Evolutionary conservation across 2,113 vertebrate species (phyloP), one percentile per base, ranked within the genome.

Genomic region (Polypterus senegalus): DNA sequence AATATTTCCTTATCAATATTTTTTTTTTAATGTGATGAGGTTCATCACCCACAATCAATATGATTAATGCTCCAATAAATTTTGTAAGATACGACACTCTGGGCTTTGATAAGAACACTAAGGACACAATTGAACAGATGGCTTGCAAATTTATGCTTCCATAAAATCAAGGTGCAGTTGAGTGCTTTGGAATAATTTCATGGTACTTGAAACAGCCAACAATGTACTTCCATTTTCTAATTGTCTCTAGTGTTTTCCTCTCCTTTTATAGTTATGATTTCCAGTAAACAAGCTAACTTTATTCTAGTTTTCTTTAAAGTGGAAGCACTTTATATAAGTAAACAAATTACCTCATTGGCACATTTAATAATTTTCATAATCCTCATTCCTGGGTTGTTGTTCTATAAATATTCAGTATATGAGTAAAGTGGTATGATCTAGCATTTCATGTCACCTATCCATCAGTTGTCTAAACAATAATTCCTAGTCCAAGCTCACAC

Each of bases 11-110:
- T 27, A 27, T 27, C 27, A 27, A 27, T 27, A 27, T 61, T 47
- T 9, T n/a, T 49, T 62, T 63, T 52, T 59, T 52, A 59, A 54
- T 66, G 47, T 58, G 49, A 66, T 53, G 46, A 59, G 49, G 56
- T 62, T 46, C 60, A 62, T 62, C 56, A 47, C 55, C 65, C 57
- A 66, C 61, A 66, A 66, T 66, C 60, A 46, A 66, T 66, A 45
- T 66, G 65, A 66, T 66, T 62, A 66, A 66, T 62, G 61, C 53
- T 57, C 61, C 57, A 52, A 59, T 62, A 66, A 57, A 66, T 55
- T 62, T 62, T 62, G 61, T 52, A 9, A 61, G 60, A 47, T 52
- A 54, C 6, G 54, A 61, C 46, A 58, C 57, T 54, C 51, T 46
- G 52, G 58, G 58, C 49, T 54, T 11, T 59, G 65, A 5, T 58